Evolutionary conservation across 2,888 invertebrate genomes (phyloP), one percentile per base, ranked within the genome.

Genomic region (Cabera pusaria): DNA sequence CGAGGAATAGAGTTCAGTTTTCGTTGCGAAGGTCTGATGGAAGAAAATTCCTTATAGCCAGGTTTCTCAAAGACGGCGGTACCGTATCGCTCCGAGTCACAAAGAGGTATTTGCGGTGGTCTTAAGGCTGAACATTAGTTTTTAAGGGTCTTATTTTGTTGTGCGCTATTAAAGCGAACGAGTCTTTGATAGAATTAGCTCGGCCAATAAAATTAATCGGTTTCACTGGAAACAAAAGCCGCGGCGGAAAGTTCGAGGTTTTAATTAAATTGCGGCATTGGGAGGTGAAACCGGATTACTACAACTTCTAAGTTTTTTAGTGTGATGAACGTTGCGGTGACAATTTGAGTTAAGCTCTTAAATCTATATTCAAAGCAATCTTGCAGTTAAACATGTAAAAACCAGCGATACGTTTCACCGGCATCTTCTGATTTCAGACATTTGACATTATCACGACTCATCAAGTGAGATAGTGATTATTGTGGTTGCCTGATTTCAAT

Each of bases 101-200:
- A 86, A 86, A 87, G 86, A 85, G 86, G 87, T 87, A 86, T 87
- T 87, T 86, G 85, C 77, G 78, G 78, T 71, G 72, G 83, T 72
- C 83, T 86, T 85, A 85, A 83, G 82, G 72, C 82, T 72, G 81
- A 75, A 78, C 87, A 86, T 87, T 87, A 83, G 86, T 87, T 87
- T 87, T 87, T 86, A 86, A 85, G 84, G 82, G 84, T 76, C 82
- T 85, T 87, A 84, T 86, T 86, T 83, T 81, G 84, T 79, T 83
- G 79, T 75, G 81, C 72, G 79, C 82, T 74, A 78, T 84, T 81
- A 82, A 82, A 74, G 72, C 73, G 74, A 64, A 65, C 63, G 68
- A 73, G 76, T 68, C 78, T 83, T 77, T 83, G 80, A 86, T 84
- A 85, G 85, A 86, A 84, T 87, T 84, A 86, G 84, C 80, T 61